Conservation (phyloP, 2,888 invertebrate genomes). For the Drosophila nr. fundita region DNA sequence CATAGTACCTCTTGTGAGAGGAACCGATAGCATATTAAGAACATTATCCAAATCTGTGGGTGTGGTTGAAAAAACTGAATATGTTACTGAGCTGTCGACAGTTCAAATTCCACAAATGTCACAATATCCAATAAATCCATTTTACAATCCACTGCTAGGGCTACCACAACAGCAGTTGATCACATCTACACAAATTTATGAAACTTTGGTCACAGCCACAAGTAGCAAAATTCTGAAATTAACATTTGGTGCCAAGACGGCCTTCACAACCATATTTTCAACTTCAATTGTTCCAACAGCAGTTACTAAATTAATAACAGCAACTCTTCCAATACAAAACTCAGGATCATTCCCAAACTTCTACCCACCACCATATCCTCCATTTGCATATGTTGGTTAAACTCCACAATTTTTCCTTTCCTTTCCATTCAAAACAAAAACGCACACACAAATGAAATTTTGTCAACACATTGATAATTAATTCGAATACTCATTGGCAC, state of each 20-base stretch:
- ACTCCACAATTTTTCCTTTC: neutral
- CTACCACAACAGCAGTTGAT: constrained; percentile 90
- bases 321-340: constrained; percentile 90
- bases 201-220: constrained; percentile 91
- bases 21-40: constrained; percentile 90
- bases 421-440: neutral
- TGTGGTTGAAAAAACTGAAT: constrained; percentile 92
- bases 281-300: constrained; percentile 93
- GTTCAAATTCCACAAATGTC: constrained; percentile 86
- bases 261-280: constrained; percentile 93
- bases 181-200: constrained; percentile 92
- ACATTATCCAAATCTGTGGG: constrained; percentile 92
- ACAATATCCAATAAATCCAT: constrained; percentile 83
- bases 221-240: constrained; percentile 93
- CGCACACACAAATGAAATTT: neutral
- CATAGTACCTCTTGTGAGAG: constrained; percentile 91
- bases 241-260: constrained; percentile 95
- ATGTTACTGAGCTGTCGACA: constrained; percentile 91
- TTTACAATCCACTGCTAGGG: constrained; percentile 85
- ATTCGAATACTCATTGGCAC: constrained; percentile 27
- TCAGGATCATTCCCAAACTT: constrained; percentile 90
- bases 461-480: constrained; percentile 7
- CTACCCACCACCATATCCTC: constrained; percentile 91
- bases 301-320: constrained; percentile 93
- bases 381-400: constrained; percentile 91